Conservation (phyloP, 2,113 vertebrate species). For the Pedetes capensis region DNA sequence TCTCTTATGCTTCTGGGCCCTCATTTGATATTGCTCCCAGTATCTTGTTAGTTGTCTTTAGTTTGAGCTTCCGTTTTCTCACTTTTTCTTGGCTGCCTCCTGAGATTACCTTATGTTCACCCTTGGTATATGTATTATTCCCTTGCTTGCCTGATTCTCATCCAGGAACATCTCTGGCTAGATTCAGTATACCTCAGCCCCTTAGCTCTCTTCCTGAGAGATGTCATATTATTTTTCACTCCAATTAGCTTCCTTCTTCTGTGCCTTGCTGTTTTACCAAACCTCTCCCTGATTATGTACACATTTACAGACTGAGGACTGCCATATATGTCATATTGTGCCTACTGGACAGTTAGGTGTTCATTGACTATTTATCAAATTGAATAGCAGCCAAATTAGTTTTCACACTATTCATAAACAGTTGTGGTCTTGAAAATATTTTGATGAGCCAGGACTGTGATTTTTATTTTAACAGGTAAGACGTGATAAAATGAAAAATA, state of each 20-base stretch:
- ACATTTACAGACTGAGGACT: background rate
- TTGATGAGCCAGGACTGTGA: background rate
- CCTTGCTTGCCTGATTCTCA: background rate
- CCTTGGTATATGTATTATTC: constrained; percentile 1
- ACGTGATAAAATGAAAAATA: background rate
- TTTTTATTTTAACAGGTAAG: no score
- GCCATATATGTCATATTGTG: background rate
- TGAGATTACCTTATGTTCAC: constrained; percentile 50
- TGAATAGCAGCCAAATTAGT: background rate
- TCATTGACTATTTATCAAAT: constrained; percentile 21
- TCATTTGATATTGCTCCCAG: constrained; percentile 4
- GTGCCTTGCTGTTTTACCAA: background rate
- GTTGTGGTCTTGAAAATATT: background rate
- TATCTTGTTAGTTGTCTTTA: constrained; percentile 52
- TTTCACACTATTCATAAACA: constrained; percentile 9
- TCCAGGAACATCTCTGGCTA: background rate
- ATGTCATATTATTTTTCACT: background rate
- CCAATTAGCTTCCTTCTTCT: background rate
- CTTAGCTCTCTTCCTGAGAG: background rate
- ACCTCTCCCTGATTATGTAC: background rate
- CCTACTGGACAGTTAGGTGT: background rate
- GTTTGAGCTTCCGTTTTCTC: constrained; percentile 60
- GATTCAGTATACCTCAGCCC: background rate
- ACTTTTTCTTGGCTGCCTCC: constrained; percentile 41
- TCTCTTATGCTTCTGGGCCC: constrained; percentile 15